phyloP scores from a whole-genome alignment of 2,888 invertebrate genomes.

The Pollenia amentaria region DNA sequence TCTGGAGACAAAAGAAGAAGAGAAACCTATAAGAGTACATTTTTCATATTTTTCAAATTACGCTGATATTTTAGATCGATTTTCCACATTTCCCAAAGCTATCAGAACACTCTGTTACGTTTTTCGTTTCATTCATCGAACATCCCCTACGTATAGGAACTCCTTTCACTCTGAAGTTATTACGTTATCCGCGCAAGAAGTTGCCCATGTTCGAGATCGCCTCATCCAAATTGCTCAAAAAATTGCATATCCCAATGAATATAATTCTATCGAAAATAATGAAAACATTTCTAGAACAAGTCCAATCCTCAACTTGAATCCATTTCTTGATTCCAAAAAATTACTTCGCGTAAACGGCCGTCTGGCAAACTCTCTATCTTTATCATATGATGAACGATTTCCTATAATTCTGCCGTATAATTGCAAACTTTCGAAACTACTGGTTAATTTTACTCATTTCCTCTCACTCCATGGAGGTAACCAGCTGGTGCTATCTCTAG shows the following conservation, averaged over 20 bases:
- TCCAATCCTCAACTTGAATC: constrained; percentile 13
- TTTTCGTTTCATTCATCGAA: constrained; percentile 11
- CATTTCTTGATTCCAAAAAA: constrained; percentile 19
- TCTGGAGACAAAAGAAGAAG: not conserved
- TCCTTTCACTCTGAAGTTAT: not conserved
- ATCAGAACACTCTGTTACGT: not conserved
- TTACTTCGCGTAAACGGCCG: not conserved
- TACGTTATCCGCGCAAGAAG: not conserved
- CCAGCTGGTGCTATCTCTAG: not conserved
- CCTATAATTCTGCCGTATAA: too few species aligned
- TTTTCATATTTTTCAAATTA: not conserved
- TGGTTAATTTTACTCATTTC: too few species aligned
- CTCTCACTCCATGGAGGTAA: constrained; percentile 26
- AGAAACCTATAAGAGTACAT: not conserved
- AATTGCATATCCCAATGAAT: not conserved
- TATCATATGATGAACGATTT: too few species aligned
- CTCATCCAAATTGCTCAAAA: constrained; percentile 7
- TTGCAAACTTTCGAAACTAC: too few species aligned
- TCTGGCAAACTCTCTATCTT: constrained; percentile 11
- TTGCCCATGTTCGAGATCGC: not conserved
- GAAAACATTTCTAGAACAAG: not conserved
- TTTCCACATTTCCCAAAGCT: constrained; percentile 6
- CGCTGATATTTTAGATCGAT: constrained; percentile 7
- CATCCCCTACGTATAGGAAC: not conserved
- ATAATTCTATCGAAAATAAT: not conserved